Conservation (phyloP, 1,140 invertebrate species). For the Drosophila tristis region DNA sequence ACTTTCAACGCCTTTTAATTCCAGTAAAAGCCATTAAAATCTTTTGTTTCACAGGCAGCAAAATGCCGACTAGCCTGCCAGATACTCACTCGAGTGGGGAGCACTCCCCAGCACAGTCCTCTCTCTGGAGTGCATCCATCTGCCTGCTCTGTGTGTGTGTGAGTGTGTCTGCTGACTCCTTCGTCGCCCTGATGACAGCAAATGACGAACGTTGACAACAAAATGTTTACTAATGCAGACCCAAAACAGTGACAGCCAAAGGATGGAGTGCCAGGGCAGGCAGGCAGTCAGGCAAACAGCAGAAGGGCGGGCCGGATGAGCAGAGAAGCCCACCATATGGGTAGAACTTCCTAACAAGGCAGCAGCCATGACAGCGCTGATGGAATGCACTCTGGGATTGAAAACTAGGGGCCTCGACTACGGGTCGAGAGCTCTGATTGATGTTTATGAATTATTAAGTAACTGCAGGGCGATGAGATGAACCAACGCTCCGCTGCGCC, state of each 20-base stretch:
- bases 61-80: conserved; percentile 29
- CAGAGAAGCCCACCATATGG: not conserved
- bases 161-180: conserved; percentile 12
- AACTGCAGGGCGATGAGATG: conserved; percentile 31
- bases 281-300: not conserved
- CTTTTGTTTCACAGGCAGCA: conserved; percentile 32
- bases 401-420: conserved; percentile 12
- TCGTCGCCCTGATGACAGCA: conserved; percentile 55
- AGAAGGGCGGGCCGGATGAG: conserved; percentile 3
- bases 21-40: conserved; percentile 67
- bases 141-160: conserved; percentile 8
- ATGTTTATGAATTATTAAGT: conserved; percentile 77
- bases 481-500: conserved; percentile 17
- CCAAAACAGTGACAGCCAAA: conserved; percentile 14
- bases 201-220: conserved; percentile 75
- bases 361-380: conserved; percentile 31
- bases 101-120: not conserved
- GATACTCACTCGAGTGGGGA: conserved; percentile 1
- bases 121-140: conserved; percentile 15
- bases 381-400: conserved; percentile 47
- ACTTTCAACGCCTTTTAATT: conserved; percentile 53
- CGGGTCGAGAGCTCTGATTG: conserved; percentile 51
- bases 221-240: conserved; percentile 75
- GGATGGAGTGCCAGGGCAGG: conserved; percentile 17
- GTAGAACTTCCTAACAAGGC: conserved; percentile 34